phyloP scores from a whole-genome alignment of 2,113 vertebrate species.

The Caranx melampygus region DNA sequence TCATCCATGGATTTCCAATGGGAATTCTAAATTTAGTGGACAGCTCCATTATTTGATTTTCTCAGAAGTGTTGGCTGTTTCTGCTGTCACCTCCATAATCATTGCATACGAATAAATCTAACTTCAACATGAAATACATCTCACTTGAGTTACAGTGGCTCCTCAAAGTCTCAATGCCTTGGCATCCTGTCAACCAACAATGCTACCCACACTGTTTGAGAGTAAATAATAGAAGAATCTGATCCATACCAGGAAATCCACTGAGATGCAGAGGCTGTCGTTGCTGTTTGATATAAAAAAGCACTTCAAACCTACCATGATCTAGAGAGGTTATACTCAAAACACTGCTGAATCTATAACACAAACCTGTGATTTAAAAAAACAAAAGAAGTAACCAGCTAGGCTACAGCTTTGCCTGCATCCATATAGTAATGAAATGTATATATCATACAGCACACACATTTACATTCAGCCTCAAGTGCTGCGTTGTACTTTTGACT shows the following conservation, averaged over 20 bases:
- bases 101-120: not conserved
- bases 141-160: slow-evolving; percentile 52
- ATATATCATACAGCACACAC: slow-evolving; percentile 35
- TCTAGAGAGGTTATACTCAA: slow-evolving; percentile 44
- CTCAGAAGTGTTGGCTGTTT: slow-evolving; percentile 8
- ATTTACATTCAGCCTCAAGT: slow-evolving; percentile 71
- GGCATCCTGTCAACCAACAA: slow-evolving; percentile 71
- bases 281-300: slow-evolving; percentile 63
- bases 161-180: slow-evolving; percentile 62
- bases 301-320: slow-evolving; percentile 51
- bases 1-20: slow-evolving; percentile 37
- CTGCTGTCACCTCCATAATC: not conserved
- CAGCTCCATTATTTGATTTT: not conserved
- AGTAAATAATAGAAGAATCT: slow-evolving; percentile 74
- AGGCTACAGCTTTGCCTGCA: slow-evolving; percentile 30
- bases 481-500: slow-evolving; percentile 53
- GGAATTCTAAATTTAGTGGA: slow-evolving; percentile 24
- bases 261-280: slow-evolving; percentile 75
- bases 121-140: slow-evolving; percentile 42
- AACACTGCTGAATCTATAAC: slow-evolving; percentile 33
- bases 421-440: slow-evolving; percentile 46
- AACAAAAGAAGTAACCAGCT: slow-evolving; percentile 17
- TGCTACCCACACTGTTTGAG: slow-evolving; percentile 68
- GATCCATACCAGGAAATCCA: slow-evolving; percentile 72
- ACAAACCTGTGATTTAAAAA: slow-evolving; percentile 7